Base-by-base conservation (phyloP, 2,113 vertebrate genomes). In the Semnopithecus entellus region DNA sequence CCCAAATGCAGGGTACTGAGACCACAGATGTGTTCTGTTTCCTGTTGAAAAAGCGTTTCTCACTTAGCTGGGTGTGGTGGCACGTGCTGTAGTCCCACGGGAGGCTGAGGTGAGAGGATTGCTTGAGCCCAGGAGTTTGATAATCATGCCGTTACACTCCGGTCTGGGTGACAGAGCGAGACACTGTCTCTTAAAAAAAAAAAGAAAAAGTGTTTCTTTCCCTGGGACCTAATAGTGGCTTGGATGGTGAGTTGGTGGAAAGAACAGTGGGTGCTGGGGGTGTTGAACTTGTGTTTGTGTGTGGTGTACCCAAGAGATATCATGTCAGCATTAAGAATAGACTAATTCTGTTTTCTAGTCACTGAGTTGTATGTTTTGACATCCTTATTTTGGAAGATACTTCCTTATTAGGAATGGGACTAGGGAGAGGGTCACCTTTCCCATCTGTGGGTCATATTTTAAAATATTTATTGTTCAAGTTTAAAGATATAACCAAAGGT, bases 11-110 rank as follows among this genome's bases (percentile, higher is more conserved):
- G 80, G 23, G 12, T 85, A 92, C 84, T 76, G 59, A 94, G 76
- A 94, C 61, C 80, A 88, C 92, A 97, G 48, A 92, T 87, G 66
- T 87, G 57, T 61, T 96, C 68, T 87, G 48, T 59, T 97, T 95
- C 94, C 89, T 96, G 87, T 94, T 57, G 59, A 95, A 93, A 94
- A 94, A 89, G 2, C 1, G 4, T 85, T 93, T 96, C 9, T 84
- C 66, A 68, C 32, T 35, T 68, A 35, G 32, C 32, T 17, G 32
- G 32, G 32, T 35, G 30, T 68, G 66, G 66, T 64, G 27, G 30
- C 13, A 30, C 27, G 12, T 2, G 12, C 27, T 64, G 27, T 30
- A 64, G 61, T 64, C 61, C 61, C 61, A 64, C 5, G 27, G 61
- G 61, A 64, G 61, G 27, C 61, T 64, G 61, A 64, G 27, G 13